These are phyloP conservation scores for Lepidostoma basale DNA, from an alignment of 1,140 invertebrate genomes.

Conservation along the genomic window DNA sequence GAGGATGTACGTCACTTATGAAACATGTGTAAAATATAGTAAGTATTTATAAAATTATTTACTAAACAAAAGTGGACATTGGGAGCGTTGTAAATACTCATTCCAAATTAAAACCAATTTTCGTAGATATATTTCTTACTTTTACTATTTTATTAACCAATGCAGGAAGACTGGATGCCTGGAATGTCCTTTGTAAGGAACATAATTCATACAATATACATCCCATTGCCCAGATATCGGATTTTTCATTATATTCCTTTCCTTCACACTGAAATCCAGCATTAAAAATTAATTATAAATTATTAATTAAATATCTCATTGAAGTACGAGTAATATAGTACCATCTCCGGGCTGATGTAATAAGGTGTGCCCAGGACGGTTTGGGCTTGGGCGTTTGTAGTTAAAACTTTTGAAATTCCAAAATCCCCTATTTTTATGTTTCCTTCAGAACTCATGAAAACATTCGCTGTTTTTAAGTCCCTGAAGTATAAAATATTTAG, in stretches of 20 bases:
- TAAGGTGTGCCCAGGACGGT: slow-evolving; percentile 83
- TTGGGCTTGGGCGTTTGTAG: slow-evolving; percentile 71
- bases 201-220: slow-evolving; percentile 84
- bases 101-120: neutral
- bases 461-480: slow-evolving; percentile 80
- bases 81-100: neutral
- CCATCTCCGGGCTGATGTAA: slow-evolving; percentile 85
- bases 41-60: neutral
- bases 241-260: slow-evolving; percentile 78
- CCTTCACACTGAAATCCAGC: slow-evolving; percentile 78
- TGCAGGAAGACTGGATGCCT: slow-evolving; percentile 76
- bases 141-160: slow-evolving; percentile 81
- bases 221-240: slow-evolving; percentile 81
- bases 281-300: slow-evolving; percentile 8
- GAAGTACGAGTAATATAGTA: too few relatives aligned
- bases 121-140: slow-evolving; percentile 50
- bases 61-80: neutral
- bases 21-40: neutral
- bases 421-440: slow-evolving; percentile 78
- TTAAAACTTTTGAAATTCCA: slow-evolving; percentile 81
- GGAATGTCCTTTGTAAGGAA: slow-evolving; percentile 79
- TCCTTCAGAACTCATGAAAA: slow-evolving; percentile 74
- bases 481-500: slow-evolving; percentile 60
- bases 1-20: neutral
- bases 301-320: slow-evolving; percentile 5